phyloP scores from a whole-genome alignment of 2,797 vertebrate genomes.

The Bufotes viridis region DNA sequence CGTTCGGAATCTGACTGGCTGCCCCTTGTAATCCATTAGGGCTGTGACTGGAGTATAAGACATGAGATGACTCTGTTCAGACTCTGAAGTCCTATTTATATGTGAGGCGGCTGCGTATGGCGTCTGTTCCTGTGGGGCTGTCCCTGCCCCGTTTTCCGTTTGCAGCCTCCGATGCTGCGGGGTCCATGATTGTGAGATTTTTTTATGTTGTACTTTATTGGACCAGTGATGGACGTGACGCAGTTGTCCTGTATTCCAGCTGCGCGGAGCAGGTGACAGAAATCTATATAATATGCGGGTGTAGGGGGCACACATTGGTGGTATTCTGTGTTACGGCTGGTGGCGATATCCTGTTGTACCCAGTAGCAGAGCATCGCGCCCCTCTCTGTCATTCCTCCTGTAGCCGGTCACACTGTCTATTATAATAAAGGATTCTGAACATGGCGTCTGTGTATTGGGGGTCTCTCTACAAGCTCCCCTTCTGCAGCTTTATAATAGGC shows the following conservation, averaged over 20 bases:
- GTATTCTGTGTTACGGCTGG: too few species aligned
- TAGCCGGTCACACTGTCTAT: not conserved
- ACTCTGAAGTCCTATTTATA: not conserved
- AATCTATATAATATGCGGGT: too few species aligned
- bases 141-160: not conserved
- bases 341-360: not conserved
- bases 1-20: not conserved
- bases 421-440: slow-evolving; percentile 25
- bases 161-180: not conserved
- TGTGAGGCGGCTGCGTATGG: too few species aligned
- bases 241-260: not conserved
- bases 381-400: slow-evolving; percentile 1
- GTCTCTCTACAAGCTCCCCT: not conserved
- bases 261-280: too few species aligned
- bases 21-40: not conserved
- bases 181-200: not conserved
- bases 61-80: too few species aligned
- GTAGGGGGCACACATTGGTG: too few species aligned
- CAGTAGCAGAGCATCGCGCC: not conserved
- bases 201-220: not conserved
- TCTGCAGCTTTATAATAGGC: not conserved
- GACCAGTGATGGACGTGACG: not conserved
- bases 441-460: not conserved
- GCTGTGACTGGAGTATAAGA: too few species aligned
- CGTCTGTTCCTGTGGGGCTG: not conserved